These are phyloP conservation scores for Rhadina sibilatrix DNA, from an alignment of 2,113 vertebrate species.

Conservation along the genomic window DNA sequence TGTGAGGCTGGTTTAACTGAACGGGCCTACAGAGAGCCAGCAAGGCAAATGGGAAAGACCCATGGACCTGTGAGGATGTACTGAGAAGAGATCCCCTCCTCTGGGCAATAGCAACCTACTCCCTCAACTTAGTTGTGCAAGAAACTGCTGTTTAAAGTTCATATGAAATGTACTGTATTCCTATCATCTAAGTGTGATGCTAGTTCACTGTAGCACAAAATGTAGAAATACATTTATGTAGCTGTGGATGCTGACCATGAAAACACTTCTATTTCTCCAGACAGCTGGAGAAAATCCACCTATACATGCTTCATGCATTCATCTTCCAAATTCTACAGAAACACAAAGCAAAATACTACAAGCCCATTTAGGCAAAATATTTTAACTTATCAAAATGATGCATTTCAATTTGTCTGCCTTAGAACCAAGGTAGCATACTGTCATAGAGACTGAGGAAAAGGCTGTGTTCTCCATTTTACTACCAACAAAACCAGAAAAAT, in stretches of 20 bases:
- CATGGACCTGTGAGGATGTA: fast-evolving
- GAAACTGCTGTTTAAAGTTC: not conserved
- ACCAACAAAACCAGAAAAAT: not conserved
- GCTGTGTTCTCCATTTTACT: not conserved
- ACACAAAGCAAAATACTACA: not conserved
- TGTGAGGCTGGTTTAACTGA: not conserved
- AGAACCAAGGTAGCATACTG: not conserved
- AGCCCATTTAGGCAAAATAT: not conserved
- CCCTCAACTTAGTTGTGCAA: not conserved
- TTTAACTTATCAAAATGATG: not conserved
- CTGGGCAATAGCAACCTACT: not conserved
- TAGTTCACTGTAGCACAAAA: not conserved
- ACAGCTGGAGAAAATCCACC: not conserved
- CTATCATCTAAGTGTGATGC: not conserved
- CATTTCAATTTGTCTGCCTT: not conserved
- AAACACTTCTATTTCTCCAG: not conserved
- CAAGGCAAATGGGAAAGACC: not conserved
- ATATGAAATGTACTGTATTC: not conserved
- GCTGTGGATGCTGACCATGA: not conserved
- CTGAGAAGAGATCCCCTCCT: not conserved
- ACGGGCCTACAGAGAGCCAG: not conserved
- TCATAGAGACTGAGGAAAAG: not conserved
- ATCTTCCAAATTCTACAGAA: not conserved
- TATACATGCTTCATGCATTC: not conserved
- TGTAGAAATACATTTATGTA: not conserved